phyloP scores from a whole-genome alignment of 2,113 vertebrate genomes.

The Hippotragus niger region DNA sequence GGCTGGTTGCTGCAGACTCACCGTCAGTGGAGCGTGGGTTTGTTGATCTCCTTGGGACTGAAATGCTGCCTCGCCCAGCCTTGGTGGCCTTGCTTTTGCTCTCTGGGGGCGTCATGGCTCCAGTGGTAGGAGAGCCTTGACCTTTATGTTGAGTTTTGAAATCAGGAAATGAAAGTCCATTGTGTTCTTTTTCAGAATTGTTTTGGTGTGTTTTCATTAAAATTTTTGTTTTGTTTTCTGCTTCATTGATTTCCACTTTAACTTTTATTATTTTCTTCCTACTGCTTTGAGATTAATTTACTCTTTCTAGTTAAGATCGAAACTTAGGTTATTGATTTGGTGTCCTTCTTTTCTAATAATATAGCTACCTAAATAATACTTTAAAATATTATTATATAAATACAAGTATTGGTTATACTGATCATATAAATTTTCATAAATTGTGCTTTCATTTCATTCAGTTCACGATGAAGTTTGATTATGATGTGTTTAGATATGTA shows the following conservation, averaged over 20 bases:
- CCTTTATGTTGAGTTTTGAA: not conserved
- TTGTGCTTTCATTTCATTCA: not conserved
- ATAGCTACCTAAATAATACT: not conserved
- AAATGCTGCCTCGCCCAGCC: conserved; percentile 89
- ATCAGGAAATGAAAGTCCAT: not conserved
- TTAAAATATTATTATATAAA: not conserved
- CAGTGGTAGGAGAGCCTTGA: not conserved
- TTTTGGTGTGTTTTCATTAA: not conserved
- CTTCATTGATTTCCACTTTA: not conserved
- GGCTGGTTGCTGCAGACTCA: conserved; percentile 38
- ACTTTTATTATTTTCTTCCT: not conserved
- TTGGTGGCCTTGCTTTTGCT: conserved; percentile 91
- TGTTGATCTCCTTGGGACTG: conserved; percentile 90
- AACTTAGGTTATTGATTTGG: not conserved
- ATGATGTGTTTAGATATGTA: not conserved
- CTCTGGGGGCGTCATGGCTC: conserved; percentile 57
- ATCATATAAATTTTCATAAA: not conserved
- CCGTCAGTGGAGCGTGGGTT: conserved; percentile 58
- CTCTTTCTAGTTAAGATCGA: not conserved
- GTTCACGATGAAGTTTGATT: not conserved
- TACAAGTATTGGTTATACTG: not conserved
- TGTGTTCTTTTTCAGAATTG: not conserved
- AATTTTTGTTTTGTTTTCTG: not conserved
- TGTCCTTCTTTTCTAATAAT: not conserved
- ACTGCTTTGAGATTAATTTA: not conserved